Evolutionary conservation across 2,113 vertebrate genomes (phyloP).

Genomic region (Melanotaenia duboulayi): DNA sequence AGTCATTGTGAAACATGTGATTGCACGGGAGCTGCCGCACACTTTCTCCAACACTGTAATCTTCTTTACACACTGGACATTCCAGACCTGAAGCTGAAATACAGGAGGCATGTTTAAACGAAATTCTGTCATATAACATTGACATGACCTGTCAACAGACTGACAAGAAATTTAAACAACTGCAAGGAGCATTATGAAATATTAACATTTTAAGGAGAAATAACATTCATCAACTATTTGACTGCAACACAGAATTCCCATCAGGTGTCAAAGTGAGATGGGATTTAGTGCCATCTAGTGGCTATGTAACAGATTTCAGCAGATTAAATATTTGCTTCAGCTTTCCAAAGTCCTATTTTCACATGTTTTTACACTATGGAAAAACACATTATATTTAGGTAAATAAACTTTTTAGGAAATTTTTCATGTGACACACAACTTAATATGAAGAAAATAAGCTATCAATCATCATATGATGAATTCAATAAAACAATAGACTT

Average conservation of each 20-base stretch:
- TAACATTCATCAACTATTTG: background rate
- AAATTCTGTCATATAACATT: background rate
- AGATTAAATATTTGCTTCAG: too few relatives aligned
- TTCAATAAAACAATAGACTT: background rate
- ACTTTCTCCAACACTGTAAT: slow-evolving; percentile 91
- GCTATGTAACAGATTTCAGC: too few relatives aligned
- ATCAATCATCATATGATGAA: background rate
- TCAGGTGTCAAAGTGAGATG: background rate
- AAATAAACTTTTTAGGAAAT: too few relatives aligned
- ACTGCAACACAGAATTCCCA: background rate
- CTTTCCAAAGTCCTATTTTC: too few relatives aligned
- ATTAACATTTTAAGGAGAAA: background rate
- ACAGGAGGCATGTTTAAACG: background rate
- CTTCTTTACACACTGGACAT: slow-evolving; percentile 99
- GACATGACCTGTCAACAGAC: background rate
- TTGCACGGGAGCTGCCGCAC: slow-evolving; percentile 97
- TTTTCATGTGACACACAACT: background rate
- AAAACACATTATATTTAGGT: too few relatives aligned
- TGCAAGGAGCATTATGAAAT: background rate
- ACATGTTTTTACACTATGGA: too few relatives aligned
- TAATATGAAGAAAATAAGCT: too few relatives aligned
- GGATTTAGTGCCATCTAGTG: too few relatives aligned
- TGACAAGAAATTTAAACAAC: background rate
- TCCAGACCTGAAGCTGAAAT: slow-evolving; percentile 91
- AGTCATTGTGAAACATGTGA: slow-evolving; percentile 96